Evolutionary conservation across 2,888 invertebrate species (phyloP), one percentile per base, ranked within the genome.

Genomic region (Rhingia campestris): DNA sequence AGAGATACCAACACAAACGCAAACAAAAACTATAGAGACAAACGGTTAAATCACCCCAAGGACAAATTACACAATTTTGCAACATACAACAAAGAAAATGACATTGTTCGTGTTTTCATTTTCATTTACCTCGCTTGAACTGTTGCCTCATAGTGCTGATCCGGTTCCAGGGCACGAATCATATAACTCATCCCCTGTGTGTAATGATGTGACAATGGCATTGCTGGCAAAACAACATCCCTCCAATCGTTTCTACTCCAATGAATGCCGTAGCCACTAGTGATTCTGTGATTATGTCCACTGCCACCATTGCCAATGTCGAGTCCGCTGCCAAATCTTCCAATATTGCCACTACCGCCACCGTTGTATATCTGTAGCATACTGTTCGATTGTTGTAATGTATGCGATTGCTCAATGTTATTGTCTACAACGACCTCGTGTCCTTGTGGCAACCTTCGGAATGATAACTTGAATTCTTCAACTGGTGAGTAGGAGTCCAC

Each of bases 401-500:
- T 87, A 4, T 88, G 87, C 35, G 79, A 75, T 43, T 92, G 86
- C 88, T 91, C 91, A 80, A 91, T 91, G 87, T 89, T 88, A 88
- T 91, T 91, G 89, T 91, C 91, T 88, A 91, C 90, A 89, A 91
- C 90, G 89, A 91, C 90, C 89, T 91, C 91, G 87, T 91, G 91
- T 91, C 91, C 91, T 90, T 93, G 93, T 59, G 94, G 93, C 87
- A 94, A 91, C 90, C 93, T 93, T 88, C 94, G 92, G 91, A 93
- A 95, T 87, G 93, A 93, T 86, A 95, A 90, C 90, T 94, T 93
- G 90, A 94, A 94, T 89, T 94, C 94, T 88, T 94, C 94, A 79
- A 95, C 93, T 67, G 94, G 94, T 86, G 94, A 93, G 88, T 94
- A 93, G 69, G 94, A 94, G 89, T 94, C 94, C 37, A 94, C 94